phyloP scores from a whole-genome alignment of 1,140 invertebrate genomes.

The Cecropterus lyciades region DNA sequence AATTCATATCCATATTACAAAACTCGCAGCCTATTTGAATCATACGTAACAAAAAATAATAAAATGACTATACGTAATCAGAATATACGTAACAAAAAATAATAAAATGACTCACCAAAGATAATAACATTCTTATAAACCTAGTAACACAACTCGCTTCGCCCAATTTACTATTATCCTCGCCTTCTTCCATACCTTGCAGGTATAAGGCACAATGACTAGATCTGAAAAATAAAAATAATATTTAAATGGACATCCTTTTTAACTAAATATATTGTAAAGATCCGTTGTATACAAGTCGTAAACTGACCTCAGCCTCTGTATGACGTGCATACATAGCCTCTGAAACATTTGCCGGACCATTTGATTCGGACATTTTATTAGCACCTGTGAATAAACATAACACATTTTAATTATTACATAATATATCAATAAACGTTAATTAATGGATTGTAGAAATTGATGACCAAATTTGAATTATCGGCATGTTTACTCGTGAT shows the following conservation, averaged over 20 bases:
- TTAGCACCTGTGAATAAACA: constrained; percentile 87
- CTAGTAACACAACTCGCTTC: constrained; percentile 95
- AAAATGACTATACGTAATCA: no score
- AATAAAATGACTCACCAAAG: constrained; percentile 86
- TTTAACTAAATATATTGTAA: no score
- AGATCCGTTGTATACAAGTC: constrained; percentile 16
- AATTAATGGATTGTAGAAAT: no score
- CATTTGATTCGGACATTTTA: constrained; percentile 98
- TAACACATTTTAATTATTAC: no score
- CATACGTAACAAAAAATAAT: no score
- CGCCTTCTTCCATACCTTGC: constrained; percentile 88
- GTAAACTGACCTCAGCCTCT: constrained; percentile 88
- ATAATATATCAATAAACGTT: neutral
- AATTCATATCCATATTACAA: no score
- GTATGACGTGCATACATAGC: constrained; percentile 96
- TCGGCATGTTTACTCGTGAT: no score
- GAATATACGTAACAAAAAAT: no score
- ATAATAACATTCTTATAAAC: constrained; percentile 95
- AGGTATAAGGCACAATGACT: constrained; percentile 90
- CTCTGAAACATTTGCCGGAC: constrained; percentile 97
- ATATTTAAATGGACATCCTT: constrained; percentile 20
- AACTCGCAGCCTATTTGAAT: no score
- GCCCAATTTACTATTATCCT: constrained; percentile 89
- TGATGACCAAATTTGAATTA: no score
- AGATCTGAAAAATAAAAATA: constrained; percentile 77